phyloP scores from a whole-genome alignment of 2,888 invertebrate genomes.

The Nephrocerus scutellatus region DNA sequence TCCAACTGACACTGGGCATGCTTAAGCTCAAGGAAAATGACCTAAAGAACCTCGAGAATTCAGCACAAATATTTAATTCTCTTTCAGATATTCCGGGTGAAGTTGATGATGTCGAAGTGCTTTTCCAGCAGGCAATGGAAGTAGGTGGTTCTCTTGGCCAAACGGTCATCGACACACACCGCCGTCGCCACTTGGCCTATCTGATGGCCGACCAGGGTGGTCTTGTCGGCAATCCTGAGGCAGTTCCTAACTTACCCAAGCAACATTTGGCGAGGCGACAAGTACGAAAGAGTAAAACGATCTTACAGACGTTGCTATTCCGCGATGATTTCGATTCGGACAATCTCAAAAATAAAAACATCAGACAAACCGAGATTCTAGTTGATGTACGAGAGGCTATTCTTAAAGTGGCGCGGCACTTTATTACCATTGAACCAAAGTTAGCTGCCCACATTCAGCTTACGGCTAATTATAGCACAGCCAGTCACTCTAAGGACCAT shows the following conservation, averaged over 20 bases:
- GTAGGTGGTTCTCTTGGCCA: slow-evolving; percentile 78
- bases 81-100: slow-evolving; percentile 92
- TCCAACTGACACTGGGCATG: slow-evolving; percentile 92
- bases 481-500: slow-evolving; percentile 89
- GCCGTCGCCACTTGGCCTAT: slow-evolving; percentile 87
- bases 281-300: slow-evolving; percentile 82
- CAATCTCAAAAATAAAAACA: slow-evolving; percentile 89
- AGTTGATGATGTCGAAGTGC: slow-evolving; percentile 75
- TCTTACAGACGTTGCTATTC: slow-evolving; percentile 81
- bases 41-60: slow-evolving; percentile 81
- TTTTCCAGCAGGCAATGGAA: slow-evolving; percentile 68
- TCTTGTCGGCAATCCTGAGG: slow-evolving; percentile 83
- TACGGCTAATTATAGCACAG: slow-evolving; percentile 90
- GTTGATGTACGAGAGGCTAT: slow-evolving; percentile 97
- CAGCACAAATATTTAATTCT: slow-evolving; percentile 96
- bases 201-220: slow-evolving; percentile 96
- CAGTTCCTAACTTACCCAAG: slow-evolving; percentile 84
- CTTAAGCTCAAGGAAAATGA: slow-evolving; percentile 80
- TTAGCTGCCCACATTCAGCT: slow-evolving; percentile 69
- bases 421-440: slow-evolving; percentile 87
- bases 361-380: slow-evolving; percentile 94
- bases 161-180: slow-evolving; percentile 67
- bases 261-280: slow-evolving; percentile 81
- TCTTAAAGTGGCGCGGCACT: slow-evolving; percentile 87
- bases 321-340: slow-evolving; percentile 66